Evolutionary conservation across 2,113 vertebrate species (phyloP).

Genomic region (Alexandromys fortis): DNA sequence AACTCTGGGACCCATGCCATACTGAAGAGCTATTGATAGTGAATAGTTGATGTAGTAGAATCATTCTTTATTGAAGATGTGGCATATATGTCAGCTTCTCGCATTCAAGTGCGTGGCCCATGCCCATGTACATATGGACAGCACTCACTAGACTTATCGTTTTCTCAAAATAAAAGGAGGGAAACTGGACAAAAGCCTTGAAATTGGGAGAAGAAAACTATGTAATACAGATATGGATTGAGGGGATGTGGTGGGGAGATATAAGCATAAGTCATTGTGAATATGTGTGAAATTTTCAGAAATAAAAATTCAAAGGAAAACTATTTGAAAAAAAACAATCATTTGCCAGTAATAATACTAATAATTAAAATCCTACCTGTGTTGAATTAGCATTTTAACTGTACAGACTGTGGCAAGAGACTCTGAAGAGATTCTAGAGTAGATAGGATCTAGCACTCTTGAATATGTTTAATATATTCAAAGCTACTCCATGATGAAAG

Average conservation of each 20-base stretch:
- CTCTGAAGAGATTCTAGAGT: background rate
- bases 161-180: background rate
- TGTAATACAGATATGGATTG: background rate
- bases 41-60: background rate
- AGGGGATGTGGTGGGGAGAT: background rate
- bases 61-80: background rate
- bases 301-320: background rate
- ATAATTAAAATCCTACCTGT: background rate
- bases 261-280: background rate
- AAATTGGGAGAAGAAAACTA: background rate
- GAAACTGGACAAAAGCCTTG: fast-evolving
- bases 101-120: background rate
- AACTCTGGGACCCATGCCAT: background rate
- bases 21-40: background rate
- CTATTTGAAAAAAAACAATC: background rate
- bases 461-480: background rate
- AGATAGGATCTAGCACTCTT: background rate
- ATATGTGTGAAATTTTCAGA: background rate
- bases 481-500: background rate
- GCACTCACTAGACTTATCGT: background rate
- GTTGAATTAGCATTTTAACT: background rate
- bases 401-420: background rate
- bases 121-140: background rate
- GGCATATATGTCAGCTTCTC: background rate
- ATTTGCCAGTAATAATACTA: background rate